phyloP scores from a whole-genome alignment of 2,797 vertebrate species.

The Sebastes nivosus region DNA sequence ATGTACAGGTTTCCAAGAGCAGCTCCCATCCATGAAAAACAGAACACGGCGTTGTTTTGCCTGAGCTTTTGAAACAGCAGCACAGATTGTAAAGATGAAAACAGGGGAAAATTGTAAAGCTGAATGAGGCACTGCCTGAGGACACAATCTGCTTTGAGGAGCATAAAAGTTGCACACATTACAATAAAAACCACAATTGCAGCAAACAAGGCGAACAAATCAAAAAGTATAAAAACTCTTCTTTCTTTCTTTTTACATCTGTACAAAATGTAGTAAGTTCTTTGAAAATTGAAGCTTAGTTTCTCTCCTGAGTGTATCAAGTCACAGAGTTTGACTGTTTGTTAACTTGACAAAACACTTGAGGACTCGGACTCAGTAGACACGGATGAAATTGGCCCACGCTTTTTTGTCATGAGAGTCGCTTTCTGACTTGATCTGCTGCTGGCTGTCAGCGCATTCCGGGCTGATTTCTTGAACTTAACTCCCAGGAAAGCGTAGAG shows the following conservation, averaged over 20 bases:
- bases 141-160: slow-evolving; percentile 38
- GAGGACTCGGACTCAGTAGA: slow-evolving; percentile 98
- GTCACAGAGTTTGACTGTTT: slow-evolving; percentile 2
- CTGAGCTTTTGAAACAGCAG: slow-evolving; percentile 17
- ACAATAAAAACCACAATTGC: slow-evolving; percentile 33
- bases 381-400: slow-evolving; percentile 92
- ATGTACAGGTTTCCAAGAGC: slow-evolving; percentile 75
- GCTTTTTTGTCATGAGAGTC: slow-evolving; percentile 92
- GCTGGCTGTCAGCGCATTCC: slow-evolving; percentile 86
- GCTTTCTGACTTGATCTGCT: slow-evolving; percentile 93
- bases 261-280: slow-evolving; percentile 78
- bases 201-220: slow-evolving; percentile 35
- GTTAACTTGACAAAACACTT: slow-evolving; percentile 96
- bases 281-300: slow-evolving; percentile 63
- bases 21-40: slow-evolving; percentile 48
- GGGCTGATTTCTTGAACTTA: slow-evolving; percentile 95
- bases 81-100: slow-evolving; percentile 21
- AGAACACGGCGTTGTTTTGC: slow-evolving; percentile 6
- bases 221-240: slow-evolving; percentile 27
- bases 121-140: slow-evolving; percentile 57
- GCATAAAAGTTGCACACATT: slow-evolving; percentile 17
- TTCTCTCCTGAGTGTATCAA: slow-evolving; percentile 25
- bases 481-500: slow-evolving; percentile 97
- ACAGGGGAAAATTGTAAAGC: slow-evolving; percentile 26
- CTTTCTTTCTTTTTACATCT: slow-evolving; percentile 61